A percentile compares a stretch with the other conserved stretches of the same genome.
phyloP scores from a whole-genome alignment of 2,888 invertebrate genomes.

The Cerastis rubricosa region DNA sequence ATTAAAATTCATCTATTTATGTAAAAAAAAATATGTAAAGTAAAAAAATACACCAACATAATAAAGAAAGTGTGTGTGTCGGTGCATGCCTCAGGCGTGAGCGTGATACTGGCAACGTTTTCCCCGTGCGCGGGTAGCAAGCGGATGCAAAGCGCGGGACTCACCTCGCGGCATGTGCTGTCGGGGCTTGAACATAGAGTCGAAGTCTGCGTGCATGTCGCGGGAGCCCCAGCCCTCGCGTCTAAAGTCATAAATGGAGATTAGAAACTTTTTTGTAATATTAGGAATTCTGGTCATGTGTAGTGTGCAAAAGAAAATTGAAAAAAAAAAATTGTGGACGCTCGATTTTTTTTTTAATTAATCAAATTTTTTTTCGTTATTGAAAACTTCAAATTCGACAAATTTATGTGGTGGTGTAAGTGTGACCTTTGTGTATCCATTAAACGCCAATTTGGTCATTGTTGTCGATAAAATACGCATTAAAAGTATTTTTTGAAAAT shows the following conservation, averaged over 20 bases:
- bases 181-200: constrained; percentile 92
- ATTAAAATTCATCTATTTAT: constrained; percentile 9
- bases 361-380: too few species aligned
- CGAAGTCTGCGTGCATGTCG: constrained; percentile 93
- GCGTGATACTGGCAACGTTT: constrained; percentile 84
- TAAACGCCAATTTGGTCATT: too few species aligned
- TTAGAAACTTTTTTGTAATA: background rate
- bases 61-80: constrained; percentile 36
- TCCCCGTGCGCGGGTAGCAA: constrained; percentile 75
- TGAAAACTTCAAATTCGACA: too few species aligned
- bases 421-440: too few species aligned
- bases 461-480: too few species aligned
- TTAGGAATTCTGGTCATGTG: background rate
- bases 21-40: constrained; percentile 9
- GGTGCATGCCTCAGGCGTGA: constrained; percentile 57
- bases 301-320: background rate
- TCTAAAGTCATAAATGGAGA: constrained; percentile 68
- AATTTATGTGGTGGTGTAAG: too few species aligned
- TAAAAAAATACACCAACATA: constrained; percentile 34
- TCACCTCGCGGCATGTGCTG: constrained; percentile 93
- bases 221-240: constrained; percentile 91
- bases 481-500: too few species aligned
- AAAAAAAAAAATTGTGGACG: too few species aligned
- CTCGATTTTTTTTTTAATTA: too few species aligned
- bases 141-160: constrained; percentile 74